Evolutionary conservation across 2,113 vertebrate genomes (phyloP).

Genomic region (Herpetotheres cachinnans): DNA sequence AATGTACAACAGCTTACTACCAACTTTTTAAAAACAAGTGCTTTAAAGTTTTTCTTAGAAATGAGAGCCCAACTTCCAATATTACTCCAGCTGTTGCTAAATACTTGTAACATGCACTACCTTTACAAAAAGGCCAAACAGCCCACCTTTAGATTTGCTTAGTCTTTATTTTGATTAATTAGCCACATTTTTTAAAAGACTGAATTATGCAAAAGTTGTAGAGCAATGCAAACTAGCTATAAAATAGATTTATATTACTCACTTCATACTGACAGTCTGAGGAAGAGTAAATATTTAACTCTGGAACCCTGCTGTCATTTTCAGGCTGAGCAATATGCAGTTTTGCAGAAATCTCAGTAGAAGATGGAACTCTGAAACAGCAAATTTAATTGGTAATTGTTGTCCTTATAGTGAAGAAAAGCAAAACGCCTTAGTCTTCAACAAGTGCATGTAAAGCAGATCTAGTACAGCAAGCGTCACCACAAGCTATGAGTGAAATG

Average conservation of each 20-base stretch:
- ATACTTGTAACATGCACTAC: not conserved
- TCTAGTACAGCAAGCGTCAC: not conserved
- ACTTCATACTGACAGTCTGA: constrained; percentile 95
- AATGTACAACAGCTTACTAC: not conserved
- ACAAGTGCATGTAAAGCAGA: not conserved
- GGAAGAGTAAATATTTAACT: constrained; percentile 88
- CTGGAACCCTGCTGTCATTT: constrained; percentile 75
- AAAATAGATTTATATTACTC: constrained; percentile 10
- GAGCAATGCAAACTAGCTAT: not conserved
- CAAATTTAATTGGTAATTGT: not conserved
- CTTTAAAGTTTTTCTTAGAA: not conserved
- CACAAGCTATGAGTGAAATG: not conserved
- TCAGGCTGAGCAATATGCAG: constrained; percentile 85
- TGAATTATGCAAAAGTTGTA: not conserved
- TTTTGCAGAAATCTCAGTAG: constrained; percentile 87
- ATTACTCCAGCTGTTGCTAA: not conserved
- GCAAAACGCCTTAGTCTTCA: not conserved
- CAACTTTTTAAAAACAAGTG: not conserved
- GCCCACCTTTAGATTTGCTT: not conserved
- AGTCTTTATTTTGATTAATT: not conserved
- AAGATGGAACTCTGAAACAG: constrained; percentile 80
- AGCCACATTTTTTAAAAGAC: not conserved
- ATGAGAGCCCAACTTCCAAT: not conserved
- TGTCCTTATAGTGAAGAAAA: not conserved
- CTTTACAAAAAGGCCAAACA: not conserved